Evolutionary conservation across 2,113 vertebrate genomes (phyloP), one percentile per base, ranked within the genome.

Genomic region (Paralichthys olivaceus): DNA sequence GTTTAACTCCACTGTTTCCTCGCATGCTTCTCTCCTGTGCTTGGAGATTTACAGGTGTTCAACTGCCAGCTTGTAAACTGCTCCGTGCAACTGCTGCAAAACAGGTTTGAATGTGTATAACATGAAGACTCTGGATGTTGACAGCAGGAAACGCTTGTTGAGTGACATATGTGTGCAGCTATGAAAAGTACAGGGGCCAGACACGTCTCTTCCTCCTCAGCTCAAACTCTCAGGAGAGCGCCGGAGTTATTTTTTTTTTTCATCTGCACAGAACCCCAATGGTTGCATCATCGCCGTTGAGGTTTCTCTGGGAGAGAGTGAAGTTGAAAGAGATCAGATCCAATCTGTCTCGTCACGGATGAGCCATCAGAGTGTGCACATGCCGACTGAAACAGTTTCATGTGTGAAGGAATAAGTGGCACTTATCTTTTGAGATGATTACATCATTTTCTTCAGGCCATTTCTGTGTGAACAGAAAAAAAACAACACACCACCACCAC

Each of bases 91-190:
- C 72, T 83, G 79, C 72, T 66, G 84, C 73, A 75, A 71, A 94
- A 90, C 90, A 70, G 88, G 92, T 93, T 93, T 93, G 34, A 65
- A 87, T 54, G 79, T n/a, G 64, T 45, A 34, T 70, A 75, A 61
- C 58, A 45, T 37, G 34, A 74, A 53, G 72, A 26, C 13, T 25
- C 22, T 62, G 75, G 68, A 56, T 43, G 22, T 58, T 83, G 57
- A 76, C 78, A 62, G 66, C n/a, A 69, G 79, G 89, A 90, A n/a
- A 91, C 87, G 72, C 75, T 67, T 37, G 62, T 20, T 58, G 69
- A 71, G 40, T 89, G 82, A 83, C 79, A 70, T 43, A 32, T 62
- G 65, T 77, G 25, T 75, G 47, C 26, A 69, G 61, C 80, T 83
- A 58, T 77, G 81, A 25, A 74, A 85, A 88, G 29, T 71, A 78